Evolutionary conservation across 2,113 vertebrate species (phyloP), one percentile per base, ranked within the genome.

Genomic region (Panthera leo): DNA sequence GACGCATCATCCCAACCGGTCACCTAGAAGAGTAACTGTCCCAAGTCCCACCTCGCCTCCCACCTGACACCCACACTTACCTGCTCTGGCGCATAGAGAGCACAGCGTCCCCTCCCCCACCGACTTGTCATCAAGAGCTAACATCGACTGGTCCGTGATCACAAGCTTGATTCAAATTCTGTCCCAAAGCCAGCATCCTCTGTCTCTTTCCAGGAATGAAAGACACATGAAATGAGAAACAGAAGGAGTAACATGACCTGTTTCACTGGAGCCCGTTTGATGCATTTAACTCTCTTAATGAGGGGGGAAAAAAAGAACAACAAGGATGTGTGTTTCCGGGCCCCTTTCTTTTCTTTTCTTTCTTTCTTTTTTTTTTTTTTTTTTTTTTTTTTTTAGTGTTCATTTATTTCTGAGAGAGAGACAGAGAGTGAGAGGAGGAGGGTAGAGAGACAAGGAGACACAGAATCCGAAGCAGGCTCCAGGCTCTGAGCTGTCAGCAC

Each of bases 31-130:
- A 8, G 31, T 1, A 1, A 11, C 48, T 23, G 2, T 18, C 7
- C 25, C 9, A 0, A 0, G 0, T 13, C 53, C 11, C 53, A 0
- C 15, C 27, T 1, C 23, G 0, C 5, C 42, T 70, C 19, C 0
- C 23, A 3, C 11, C 8, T 0, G 16, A 42, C 51, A 1, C 4
- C 1, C 0, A 23, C 0, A 0, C 4, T 2, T 0, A 10, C 5
- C 5, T 1, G 53, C 27, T 63, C 67, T 18, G 19, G 55, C 13
- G 3, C 68, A 4, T 10, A 1, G 8, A 12, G 5, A 3, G 23
- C 0, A 3, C 11, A 53, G 42, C 6, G 2, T 2, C 16, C 39
- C 29, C 63, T 36, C 34, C 23, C 10, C 15, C 29, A 34, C 48
- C 11, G 1, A 4, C 61, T 11, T 25, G 9, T 7, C 29, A 39